Evolutionary conservation across 2,113 vertebrate species (phyloP).

Genomic region (Pao palembangensis): DNA sequence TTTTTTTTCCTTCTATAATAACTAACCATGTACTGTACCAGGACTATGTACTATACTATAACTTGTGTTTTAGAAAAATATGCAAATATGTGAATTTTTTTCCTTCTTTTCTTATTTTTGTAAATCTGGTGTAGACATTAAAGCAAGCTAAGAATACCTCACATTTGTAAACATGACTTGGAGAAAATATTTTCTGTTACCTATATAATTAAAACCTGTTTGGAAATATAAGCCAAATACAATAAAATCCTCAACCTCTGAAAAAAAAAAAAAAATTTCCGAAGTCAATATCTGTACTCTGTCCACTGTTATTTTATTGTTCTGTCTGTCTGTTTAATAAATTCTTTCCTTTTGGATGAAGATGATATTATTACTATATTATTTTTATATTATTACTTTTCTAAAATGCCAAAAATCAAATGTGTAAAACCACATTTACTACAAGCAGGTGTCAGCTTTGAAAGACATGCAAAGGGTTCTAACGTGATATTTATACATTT

Average conservation of each 20-base stretch:
- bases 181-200: slow-evolving; percentile 46
- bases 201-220: slow-evolving; percentile 40
- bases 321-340: slow-evolving; percentile 75
- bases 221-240: slow-evolving; percentile 54
- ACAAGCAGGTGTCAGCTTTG: not conserved
- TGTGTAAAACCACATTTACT: not conserved
- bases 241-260: slow-evolving; percentile 46
- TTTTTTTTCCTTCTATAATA: slow-evolving; percentile 70
- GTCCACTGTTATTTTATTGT: slow-evolving; percentile 58
- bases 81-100: slow-evolving; percentile 73
- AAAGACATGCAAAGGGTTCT: too few species aligned
- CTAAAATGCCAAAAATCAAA: not conserved
- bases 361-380: slow-evolving; percentile 4
- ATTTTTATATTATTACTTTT: slow-evolving; percentile 18
- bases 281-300: slow-evolving; percentile 42
- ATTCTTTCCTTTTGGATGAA: slow-evolving; percentile 65
- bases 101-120: slow-evolving; percentile 36
- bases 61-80: slow-evolving; percentile 67
- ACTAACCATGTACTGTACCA: slow-evolving; percentile 75
- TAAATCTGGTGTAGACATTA: slow-evolving; percentile 69
- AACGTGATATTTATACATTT: too few species aligned
- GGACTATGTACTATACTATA: slow-evolving; percentile 69
- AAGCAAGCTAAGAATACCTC: slow-evolving; percentile 75
- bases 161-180: slow-evolving; percentile 60
- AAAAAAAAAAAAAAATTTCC: slow-evolving; percentile 35